These are phyloP conservation scores for Craniophora ligustri DNA, from an alignment of 2,888 invertebrate genomes.

Conservation along the genomic window DNA sequence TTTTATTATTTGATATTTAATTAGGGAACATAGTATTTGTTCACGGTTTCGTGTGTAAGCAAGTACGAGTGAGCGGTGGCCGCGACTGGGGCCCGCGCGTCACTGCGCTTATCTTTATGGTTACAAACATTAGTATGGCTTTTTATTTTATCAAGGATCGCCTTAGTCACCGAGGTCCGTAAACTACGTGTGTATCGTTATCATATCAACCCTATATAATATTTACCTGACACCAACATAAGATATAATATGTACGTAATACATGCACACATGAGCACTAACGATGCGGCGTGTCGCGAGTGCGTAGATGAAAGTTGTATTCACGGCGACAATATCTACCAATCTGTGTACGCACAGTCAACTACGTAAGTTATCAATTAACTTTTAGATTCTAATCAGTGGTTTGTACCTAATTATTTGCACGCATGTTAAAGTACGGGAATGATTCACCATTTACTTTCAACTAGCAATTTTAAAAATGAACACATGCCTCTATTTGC, in stretches of 20 bases:
- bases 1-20: constrained; percentile 81
- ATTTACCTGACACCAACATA: constrained; percentile 71
- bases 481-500: too few relatives aligned
- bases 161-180: constrained; percentile 76
- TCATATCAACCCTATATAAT: constrained; percentile 79
- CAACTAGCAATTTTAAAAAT: too few relatives aligned
- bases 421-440: neutral
- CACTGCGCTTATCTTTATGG: constrained; percentile 82
- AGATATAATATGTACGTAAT: constrained; percentile 65
- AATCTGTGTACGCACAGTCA: neutral
- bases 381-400: constrained; percentile 2
- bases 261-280: constrained; percentile 31
- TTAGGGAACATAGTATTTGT: constrained; percentile 76
- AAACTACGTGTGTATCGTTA: constrained; percentile 71
- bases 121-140: constrained; percentile 76
- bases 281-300: constrained; percentile 11
- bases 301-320: neutral
- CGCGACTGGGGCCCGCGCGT: constrained; percentile 72
- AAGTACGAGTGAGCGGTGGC: constrained; percentile 78
- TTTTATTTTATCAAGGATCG: constrained; percentile 82
- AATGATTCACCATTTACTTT: too few relatives aligned
- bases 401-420: constrained; percentile 1
- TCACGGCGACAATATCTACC: constrained; percentile 17
- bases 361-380: neutral
- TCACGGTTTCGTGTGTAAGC: constrained; percentile 65